Evolutionary conservation across 2,113 vertebrate species (phyloP).

Genomic region (Hyla sarda): DNA sequence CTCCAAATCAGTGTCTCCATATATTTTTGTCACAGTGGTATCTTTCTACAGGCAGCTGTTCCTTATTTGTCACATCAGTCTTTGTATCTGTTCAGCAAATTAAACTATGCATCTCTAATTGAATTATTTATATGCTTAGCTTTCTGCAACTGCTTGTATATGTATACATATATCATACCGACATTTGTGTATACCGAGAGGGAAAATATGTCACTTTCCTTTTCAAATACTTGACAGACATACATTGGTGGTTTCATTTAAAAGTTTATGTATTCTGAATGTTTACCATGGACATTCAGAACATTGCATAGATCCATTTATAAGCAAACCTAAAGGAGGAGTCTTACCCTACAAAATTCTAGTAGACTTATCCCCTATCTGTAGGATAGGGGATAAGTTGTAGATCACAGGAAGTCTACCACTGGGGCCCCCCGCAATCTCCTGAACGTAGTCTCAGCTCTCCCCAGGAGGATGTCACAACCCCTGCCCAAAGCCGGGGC

Average conservation of each 20-base stretch:
- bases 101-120: constrained; percentile 54
- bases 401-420: no score
- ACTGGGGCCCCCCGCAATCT: no score
- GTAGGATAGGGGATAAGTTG: no score
- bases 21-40: constrained; percentile 57
- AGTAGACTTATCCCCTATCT: no score
- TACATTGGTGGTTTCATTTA: background rate
- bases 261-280: background rate
- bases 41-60: constrained; percentile 55
- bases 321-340: no score
- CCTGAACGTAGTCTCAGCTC: no score
- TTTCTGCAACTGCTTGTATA: constrained; percentile 38
- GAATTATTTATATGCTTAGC: constrained; percentile 55
- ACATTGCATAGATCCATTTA: background rate
- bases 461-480: no score
- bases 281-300: background rate
- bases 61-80: constrained; percentile 55
- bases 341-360: no score
- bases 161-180: constrained; percentile 42
- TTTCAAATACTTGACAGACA: constrained; percentile 34
- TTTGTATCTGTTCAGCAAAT: constrained; percentile 55
- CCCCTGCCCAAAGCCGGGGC: no score
- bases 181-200: constrained; percentile 40
- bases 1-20: constrained; percentile 52
- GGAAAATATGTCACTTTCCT: constrained; percentile 37